Evolutionary conservation across 35 echinoderm and acorn worm species (phyloP), one percentile per base, ranked within the genome.

Genomic region (Stichopus chloronotus): DNA sequence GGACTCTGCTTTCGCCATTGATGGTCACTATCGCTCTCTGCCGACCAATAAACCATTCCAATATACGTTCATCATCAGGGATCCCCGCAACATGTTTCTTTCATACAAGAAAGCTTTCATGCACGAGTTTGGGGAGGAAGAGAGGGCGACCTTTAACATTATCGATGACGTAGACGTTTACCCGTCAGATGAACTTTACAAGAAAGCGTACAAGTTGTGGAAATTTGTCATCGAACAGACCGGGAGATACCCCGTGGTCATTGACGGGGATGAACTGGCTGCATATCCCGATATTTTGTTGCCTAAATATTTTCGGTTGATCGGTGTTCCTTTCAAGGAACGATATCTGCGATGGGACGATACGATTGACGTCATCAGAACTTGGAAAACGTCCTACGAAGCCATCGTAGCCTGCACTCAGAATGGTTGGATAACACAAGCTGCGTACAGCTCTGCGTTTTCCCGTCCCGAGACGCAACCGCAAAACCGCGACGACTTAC

Each of bases 321-420:
- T 91, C 17, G 90, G 90, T n/a, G 53, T 91, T 19, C 90, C 90
- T 52, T 91, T 58, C 72, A 53, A 77, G 53, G 76, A 77, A n/a
- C 17, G 30, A 6, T 91, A 91, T 23, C 19, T 91, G 16, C 69
- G 76, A 57, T 91, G 90, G 90, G 76, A 91, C 5, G 55, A 8
- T 52, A 17, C 23, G 8, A 43, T 78, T 22, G 90, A 91, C 53
- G 90, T 91, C 76, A 78, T 91, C 53, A 53, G 90, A 55, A 91
- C 90, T 0, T 91, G 90, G 90, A 91, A 91, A 23, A 91, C 90
- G 90, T 91, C 90, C 5, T 91, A 91, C 20, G 90, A 91, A 91
- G 90, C 71, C 17, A 91, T 91, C 4, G 90, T 91, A 24, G 90
- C 90, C 52, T 91, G 90, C 58, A 58, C 90, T 5, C 71, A 91